Evolutionary conservation across 2,888 invertebrate genomes (phyloP).

Genomic region (Agelastica alni): DNA sequence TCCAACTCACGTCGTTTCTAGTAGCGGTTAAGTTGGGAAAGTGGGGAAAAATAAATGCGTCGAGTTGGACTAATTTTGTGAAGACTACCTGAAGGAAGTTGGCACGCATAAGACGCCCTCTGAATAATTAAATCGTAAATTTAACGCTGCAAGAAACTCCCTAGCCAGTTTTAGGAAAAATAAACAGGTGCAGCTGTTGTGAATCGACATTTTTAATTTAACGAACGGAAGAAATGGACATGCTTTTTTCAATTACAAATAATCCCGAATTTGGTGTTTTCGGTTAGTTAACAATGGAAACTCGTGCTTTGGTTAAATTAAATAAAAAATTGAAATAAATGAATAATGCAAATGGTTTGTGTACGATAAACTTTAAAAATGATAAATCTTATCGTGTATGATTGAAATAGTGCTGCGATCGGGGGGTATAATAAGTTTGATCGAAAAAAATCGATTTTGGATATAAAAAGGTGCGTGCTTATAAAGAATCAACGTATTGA

Average conservation of each 20-base stretch:
- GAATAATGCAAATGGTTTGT: too few species aligned
- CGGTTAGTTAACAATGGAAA: neutral
- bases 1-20: conserved; percentile 9
- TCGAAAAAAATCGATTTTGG: neutral
- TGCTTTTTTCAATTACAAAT: too few species aligned
- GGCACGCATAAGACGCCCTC: conserved; percentile 3
- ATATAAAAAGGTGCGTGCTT: neutral
- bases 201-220: too few species aligned
- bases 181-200: neutral
- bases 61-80: neutral
- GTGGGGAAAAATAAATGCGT: neutral
- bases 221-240: too few species aligned
- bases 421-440: too few species aligned
- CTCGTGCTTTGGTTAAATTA: neutral
- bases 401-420: too few species aligned
- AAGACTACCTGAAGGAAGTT: neutral
- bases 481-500: neutral
- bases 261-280: too few species aligned
- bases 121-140: conserved; percentile 10
- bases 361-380: too few species aligned
- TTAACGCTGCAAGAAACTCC: conserved; percentile 1
- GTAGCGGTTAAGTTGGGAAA: conserved; percentile 10
- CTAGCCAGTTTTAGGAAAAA: conserved; percentile 7
- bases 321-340: neutral
- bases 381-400: too few species aligned